Percentiles rank a stretch among this genome's conserved stretches.
Conservation (phyloP, 2,888 invertebrate genomes). For the Acleris sparsana region DNA sequence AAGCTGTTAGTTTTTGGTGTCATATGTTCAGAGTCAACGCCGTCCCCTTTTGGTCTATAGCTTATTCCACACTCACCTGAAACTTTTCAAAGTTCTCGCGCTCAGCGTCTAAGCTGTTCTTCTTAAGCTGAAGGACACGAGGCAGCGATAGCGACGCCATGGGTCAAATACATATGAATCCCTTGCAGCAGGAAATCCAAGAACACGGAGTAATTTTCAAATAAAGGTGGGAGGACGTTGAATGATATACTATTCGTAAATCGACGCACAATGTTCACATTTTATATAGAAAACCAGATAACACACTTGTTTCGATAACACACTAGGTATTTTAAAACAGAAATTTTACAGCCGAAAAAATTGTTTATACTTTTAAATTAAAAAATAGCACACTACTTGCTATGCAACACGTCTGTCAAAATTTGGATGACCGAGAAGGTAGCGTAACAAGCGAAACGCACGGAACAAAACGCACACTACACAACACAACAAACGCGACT, state of each 20-base stretch:
- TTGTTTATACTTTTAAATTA: conserved; percentile 20
- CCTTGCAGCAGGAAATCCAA: conserved; percentile 52
- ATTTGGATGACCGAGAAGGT: conserved; percentile 8
- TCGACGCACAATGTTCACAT: conserved; percentile 5
- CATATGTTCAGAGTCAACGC: neutral
- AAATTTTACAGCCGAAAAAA: conserved; percentile 5
- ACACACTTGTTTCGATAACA: conserved; percentile 3
- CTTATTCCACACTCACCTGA: conserved; percentile 83
- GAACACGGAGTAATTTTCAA: conserved; percentile 43
- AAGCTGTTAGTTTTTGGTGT: too few species aligned
- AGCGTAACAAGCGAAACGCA: conserved; percentile 3
- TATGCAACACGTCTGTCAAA: conserved; percentile 28
- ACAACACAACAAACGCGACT: neutral
- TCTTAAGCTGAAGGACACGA: conserved; percentile 88
- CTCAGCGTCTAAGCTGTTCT: conserved; percentile 90
- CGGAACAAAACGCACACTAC: conserved; percentile 31
- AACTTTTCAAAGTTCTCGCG: conserved; percentile 93
- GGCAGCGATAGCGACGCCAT: conserved; percentile 90
- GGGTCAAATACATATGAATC: conserved; percentile 65
- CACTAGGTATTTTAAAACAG: neutral
- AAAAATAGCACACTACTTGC: conserved; percentile 8
- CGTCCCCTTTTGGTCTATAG: conserved; percentile 5
- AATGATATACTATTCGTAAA: conserved; percentile 17
- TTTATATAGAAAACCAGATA: neutral
- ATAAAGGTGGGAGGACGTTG: conserved; percentile 37